phyloP scores from a whole-genome alignment of 2,113 vertebrate species.

The Stigmatopora argus region DNA sequence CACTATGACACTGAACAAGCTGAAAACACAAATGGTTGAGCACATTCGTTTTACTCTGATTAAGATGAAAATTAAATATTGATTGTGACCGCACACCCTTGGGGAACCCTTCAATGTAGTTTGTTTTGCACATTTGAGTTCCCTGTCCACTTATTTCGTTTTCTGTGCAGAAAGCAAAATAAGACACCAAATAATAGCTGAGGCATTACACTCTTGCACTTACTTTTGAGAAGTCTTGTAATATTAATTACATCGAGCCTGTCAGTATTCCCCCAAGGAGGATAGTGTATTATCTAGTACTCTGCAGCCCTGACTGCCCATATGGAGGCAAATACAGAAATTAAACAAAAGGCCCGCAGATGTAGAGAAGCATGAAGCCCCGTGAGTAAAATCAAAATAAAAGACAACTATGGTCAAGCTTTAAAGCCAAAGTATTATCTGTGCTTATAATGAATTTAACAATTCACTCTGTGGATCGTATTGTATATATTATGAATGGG shows the following conservation, averaged over 20 bases:
- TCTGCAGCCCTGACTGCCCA: conserved; percentile 23
- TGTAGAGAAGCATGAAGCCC: conserved; percentile 22
- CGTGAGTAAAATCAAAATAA: conserved; percentile 37
- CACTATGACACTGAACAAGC: not conserved
- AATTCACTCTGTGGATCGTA: conserved; percentile 54
- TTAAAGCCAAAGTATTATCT: conserved; percentile 38
- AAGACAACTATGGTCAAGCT: conserved; percentile 23
- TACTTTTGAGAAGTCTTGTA: conserved; percentile 36
- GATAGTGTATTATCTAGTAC: conserved; percentile 37
- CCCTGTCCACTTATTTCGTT: conserved; percentile 7
- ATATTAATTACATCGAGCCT: conserved; percentile 54
- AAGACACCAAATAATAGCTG: conserved; percentile 13
- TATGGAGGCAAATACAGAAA: conserved; percentile 14
- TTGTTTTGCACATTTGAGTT: conserved; percentile 9
- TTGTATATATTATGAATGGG: conserved; percentile 49
- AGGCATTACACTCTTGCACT: conserved; percentile 28
- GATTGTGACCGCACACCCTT: not conserved
- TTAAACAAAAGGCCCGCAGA: conserved; percentile 24
- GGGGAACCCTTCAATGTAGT: not conserved
- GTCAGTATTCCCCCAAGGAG: conserved; percentile 33
- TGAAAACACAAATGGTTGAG: not conserved
- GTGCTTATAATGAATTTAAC: conserved; percentile 46
- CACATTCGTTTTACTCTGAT: not conserved
- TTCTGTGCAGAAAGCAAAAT: conserved; percentile 19
- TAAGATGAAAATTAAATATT: not conserved